These are phyloP conservation scores for Meleagris gallopavo DNA, from an alignment of 2,113 vertebrate species.

Conservation along the genomic window DNA sequence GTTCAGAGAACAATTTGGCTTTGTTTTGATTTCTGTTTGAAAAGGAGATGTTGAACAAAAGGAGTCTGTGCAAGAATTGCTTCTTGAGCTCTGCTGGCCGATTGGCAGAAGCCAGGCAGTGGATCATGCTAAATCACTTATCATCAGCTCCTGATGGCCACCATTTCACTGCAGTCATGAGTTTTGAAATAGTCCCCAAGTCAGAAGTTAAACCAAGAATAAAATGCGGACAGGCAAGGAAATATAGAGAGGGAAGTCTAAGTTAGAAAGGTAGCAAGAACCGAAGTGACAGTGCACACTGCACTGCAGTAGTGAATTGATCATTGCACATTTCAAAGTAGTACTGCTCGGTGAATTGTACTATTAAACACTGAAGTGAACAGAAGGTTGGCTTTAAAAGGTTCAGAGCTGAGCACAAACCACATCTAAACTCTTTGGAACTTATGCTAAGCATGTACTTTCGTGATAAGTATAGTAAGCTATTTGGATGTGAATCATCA, in stretches of 20 bases:
- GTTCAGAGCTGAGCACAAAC: neutral
- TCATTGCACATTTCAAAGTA: neutral
- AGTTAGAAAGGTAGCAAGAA: neutral
- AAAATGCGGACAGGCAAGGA: neutral
- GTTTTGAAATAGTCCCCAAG: neutral
- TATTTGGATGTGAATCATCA: neutral
- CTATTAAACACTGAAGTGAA: neutral
- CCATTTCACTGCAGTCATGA: neutral
- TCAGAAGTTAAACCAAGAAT: neutral
- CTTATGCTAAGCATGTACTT: neutral
- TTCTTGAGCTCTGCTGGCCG: neutral
- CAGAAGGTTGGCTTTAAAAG: neutral
- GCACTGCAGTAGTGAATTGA: neutral
- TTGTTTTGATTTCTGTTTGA: neutral
- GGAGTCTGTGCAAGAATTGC: neutral
- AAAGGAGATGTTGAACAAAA: neutral
- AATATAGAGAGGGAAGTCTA: neutral
- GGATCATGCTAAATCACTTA: neutral
- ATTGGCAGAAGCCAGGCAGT: neutral
- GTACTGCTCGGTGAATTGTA: neutral
- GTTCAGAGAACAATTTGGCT: neutral
- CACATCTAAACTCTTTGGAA: neutral
- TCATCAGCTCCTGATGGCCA: neutral
- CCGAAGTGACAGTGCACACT: neutral
- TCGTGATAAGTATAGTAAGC: neutral